A percentile compares a stretch with the other conserved stretches of the same genome.
Conservation (phyloP, 2,888 invertebrate genomes). For the Oscheius sp. region DNA sequence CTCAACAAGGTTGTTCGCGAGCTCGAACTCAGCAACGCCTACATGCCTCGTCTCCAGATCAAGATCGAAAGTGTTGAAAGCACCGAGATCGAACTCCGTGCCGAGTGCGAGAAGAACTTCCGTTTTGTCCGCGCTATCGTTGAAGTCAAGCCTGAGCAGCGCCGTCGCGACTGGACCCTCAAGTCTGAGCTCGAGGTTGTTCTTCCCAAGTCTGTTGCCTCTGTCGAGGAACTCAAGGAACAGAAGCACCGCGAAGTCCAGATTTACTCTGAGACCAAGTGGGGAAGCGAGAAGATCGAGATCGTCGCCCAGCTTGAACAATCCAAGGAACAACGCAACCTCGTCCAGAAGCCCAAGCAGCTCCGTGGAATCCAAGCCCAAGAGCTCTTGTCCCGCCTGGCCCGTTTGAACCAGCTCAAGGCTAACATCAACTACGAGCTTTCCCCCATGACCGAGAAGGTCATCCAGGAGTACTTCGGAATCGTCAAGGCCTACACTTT, state of each 20-base stretch:
- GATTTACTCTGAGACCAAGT: constrained; percentile 38
- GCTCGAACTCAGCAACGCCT: constrained; percentile 26
- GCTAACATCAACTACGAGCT: constrained; percentile 54
- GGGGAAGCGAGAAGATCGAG: constrained; percentile 46
- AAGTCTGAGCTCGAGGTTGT: constrained; percentile 41
- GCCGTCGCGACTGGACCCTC: constrained; percentile 57
- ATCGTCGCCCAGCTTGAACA: constrained; percentile 44
- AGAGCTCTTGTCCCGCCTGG: constrained; percentile 42
- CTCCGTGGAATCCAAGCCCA: constrained; percentile 39
- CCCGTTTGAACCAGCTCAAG: constrained; percentile 49
- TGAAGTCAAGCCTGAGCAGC: constrained; percentile 34
- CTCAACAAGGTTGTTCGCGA: constrained; percentile 39
- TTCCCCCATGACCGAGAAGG: constrained; percentile 38
- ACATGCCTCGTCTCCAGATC: background rate
- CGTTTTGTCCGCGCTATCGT: constrained; percentile 36
- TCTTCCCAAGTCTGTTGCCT: constrained; percentile 47
- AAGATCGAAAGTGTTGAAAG: constrained; percentile 28
- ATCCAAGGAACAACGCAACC: constrained; percentile 39
- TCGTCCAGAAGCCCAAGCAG: constrained; percentile 26
- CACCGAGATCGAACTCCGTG: constrained; percentile 28
- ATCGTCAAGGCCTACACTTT: constrained; percentile 56
- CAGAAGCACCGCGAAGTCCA: constrained; percentile 52
- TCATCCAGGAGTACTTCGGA: constrained; percentile 43
- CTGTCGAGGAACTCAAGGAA: constrained; percentile 44
- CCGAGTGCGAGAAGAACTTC: constrained; percentile 35